These are phyloP conservation scores for Jacana jacana DNA, from an alignment of 2,113 vertebrate species.

Conservation along the genomic window DNA sequence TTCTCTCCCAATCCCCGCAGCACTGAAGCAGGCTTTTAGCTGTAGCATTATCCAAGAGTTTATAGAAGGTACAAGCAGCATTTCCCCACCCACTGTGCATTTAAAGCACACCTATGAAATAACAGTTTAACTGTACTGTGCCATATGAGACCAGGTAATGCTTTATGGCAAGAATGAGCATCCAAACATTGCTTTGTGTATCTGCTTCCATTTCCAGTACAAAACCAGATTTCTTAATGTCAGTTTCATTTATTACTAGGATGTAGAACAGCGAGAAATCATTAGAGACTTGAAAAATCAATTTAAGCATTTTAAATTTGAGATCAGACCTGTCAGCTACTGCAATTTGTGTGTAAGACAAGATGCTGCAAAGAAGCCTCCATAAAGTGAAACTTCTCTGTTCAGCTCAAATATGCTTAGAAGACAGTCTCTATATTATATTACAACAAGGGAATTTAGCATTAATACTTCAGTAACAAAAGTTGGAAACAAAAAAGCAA, in stretches of 20 bases:
- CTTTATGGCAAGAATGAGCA: background rate
- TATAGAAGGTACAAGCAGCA: background rate
- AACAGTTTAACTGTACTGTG: background rate
- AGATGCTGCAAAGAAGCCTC: background rate
- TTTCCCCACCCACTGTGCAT: background rate
- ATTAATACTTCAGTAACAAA: background rate
- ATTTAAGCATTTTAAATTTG: background rate
- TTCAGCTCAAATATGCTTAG: background rate
- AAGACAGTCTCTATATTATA: background rate
- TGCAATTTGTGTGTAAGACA: background rate
- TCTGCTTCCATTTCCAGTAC: background rate
- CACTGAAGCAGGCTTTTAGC: background rate
- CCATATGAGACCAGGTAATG: background rate
- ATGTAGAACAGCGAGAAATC: background rate
- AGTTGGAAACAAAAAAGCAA: background rate
- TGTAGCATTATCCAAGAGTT: background rate
- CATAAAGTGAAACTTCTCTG: conserved; percentile 28
- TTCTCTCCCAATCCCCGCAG: background rate
- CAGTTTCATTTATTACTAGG: background rate
- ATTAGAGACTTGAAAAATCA: conserved; percentile 11
- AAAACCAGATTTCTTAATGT: background rate
- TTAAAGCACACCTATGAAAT: background rate
- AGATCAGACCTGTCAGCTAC: background rate
- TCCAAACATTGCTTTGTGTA: background rate
- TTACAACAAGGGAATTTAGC: background rate